These are phyloP conservation scores for Rosalia funebris DNA, from an alignment of 2,888 invertebrate species.

Conservation along the genomic window DNA sequence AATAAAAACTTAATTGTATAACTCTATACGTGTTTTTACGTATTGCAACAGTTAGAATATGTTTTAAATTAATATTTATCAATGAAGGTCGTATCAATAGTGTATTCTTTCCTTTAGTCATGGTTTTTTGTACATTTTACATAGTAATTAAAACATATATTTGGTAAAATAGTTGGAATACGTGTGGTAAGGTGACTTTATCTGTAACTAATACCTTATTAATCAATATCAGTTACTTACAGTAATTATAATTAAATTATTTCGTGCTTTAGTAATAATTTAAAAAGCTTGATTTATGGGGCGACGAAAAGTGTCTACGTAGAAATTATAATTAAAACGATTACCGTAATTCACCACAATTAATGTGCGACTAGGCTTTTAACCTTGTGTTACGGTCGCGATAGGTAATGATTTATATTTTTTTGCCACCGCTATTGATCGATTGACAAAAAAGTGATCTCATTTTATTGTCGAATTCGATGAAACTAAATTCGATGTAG, in stretches of 20 bases:
- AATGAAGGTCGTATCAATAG: constrained; percentile 19
- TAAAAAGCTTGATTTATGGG: background rate
- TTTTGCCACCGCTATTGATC: too few relatives aligned
- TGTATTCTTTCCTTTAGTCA: constrained; percentile 3
- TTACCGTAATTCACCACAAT: too few relatives aligned
- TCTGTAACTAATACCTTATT: background rate
- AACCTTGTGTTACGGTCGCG: too few relatives aligned
- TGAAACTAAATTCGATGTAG: too few relatives aligned
- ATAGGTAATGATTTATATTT: too few relatives aligned
- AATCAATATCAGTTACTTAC: too few relatives aligned
- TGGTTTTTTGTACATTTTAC: constrained; percentile 11
- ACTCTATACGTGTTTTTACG: constrained; percentile 19
- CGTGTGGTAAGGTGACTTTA: constrained; percentile 10
- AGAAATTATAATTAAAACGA: too few relatives aligned
- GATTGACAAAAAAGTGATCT: too few relatives aligned
- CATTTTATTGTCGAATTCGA: too few relatives aligned
- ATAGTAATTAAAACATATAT: background rate
- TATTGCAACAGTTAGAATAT: constrained; percentile 19
- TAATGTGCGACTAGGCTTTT: too few relatives aligned
- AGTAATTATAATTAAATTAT: background rate
- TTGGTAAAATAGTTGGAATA: background rate
- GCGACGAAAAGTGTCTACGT: too few relatives aligned
- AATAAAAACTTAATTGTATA: constrained; percentile 3
- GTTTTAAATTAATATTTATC: constrained; percentile 16
- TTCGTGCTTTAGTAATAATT: background rate